phyloP scores from a whole-genome alignment of 2,888 invertebrate species.

The Eupithecia insigniata region DNA sequence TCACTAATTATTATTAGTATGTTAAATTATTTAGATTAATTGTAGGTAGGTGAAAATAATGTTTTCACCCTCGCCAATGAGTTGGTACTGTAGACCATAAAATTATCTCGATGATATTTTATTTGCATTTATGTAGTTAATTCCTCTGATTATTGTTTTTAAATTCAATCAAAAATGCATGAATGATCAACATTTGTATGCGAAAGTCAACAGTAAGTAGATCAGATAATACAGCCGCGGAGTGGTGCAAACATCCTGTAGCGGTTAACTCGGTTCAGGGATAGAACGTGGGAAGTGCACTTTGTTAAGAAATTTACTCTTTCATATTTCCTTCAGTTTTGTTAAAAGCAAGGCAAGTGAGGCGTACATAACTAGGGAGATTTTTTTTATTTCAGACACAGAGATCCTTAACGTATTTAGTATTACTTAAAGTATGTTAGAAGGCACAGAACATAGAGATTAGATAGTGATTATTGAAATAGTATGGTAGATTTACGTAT shows the following conservation, averaged over 20 bases:
- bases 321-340: not conserved
- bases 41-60: not conserved
- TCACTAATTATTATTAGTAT: not conserved
- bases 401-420: too few species aligned
- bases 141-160: slow-evolving; percentile 14
- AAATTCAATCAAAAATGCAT: slow-evolving; percentile 55
- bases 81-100: not conserved
- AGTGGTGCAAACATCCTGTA: slow-evolving; percentile 60
- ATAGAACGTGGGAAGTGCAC: slow-evolving; percentile 49
- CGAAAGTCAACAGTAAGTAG: slow-evolving; percentile 57
- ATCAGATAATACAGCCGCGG: slow-evolving; percentile 65
- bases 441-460: too few species aligned
- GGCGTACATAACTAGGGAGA: not conserved
- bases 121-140: not conserved
- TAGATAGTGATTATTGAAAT: not conserved
- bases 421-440: too few species aligned
- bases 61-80: not conserved
- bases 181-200: slow-evolving; percentile 54
- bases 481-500: not conserved
- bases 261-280: slow-evolving; percentile 47
- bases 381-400: too few species aligned
- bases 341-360: not conserved
- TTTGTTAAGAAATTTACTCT: not conserved
- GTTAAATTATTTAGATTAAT: too few species aligned
- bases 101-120: not conserved